phyloP scores from a whole-genome alignment of 2,797 vertebrate species.

The Margarornis squamiger region DNA sequence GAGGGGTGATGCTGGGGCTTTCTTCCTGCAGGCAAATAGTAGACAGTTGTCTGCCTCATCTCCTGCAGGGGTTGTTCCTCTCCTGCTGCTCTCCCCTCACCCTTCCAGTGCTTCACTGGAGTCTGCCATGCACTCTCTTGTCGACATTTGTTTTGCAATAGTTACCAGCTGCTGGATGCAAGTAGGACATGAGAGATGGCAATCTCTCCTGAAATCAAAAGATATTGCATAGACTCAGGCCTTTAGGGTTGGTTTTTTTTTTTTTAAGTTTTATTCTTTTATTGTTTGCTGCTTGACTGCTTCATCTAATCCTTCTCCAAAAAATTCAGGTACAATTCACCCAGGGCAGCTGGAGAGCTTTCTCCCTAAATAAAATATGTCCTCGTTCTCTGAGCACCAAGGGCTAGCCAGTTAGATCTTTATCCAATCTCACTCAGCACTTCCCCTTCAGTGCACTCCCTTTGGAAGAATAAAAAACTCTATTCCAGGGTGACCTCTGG shows the following conservation, averaged over 20 bases:
- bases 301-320: background rate
- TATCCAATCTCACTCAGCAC: background rate
- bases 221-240: background rate
- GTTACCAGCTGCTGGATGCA: background rate
- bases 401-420: background rate
- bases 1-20: background rate
- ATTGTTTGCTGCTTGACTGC: background rate
- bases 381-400: background rate
- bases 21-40: background rate
- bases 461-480: background rate
- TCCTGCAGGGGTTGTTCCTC: background rate
- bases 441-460: background rate
- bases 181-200: background rate
- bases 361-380: background rate
- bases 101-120: fast-evolving
- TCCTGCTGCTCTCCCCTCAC: fast-evolving
- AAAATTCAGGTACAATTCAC: background rate
- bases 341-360: background rate
- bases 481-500: background rate
- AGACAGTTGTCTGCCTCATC: fast-evolving
- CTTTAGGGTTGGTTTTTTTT: background rate
- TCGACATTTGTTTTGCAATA: background rate
- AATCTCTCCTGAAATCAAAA: background rate
- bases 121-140: background rate
- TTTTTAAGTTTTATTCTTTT: background rate